Base-by-base conservation (phyloP, 2,113 vertebrate species). In the Sminthopsis crassicaudata region DNA sequence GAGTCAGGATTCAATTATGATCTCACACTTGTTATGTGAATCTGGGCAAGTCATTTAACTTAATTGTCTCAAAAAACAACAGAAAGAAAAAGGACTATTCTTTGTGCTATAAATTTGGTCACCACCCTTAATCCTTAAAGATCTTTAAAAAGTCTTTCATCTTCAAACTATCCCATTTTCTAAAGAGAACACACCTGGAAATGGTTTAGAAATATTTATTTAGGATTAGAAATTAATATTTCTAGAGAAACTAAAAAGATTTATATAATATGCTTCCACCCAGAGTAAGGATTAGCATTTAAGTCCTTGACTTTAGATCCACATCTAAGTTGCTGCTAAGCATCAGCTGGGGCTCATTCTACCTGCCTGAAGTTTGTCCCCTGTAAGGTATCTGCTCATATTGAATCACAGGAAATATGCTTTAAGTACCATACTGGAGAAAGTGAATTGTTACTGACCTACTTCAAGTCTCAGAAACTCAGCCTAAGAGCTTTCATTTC, bases 391-490 rank as follows among this genome's bases (percentile, higher is more conserved):
- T 22, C 16, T 84, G 36, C 36, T 19, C 60, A n/a, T n/a, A 7
- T 26, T 42, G 67, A 84, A 42, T 84, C 67, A 84, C 19, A 84
- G 67, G 36, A 84, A 84, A 84, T 84, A 42, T 84, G 36, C 67
- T 84, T 19, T 84, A 84, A 42, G n/a, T 84, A 42, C 67, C n/a
- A 84, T 42, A 16, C n/a, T 23, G 91, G 96, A 89, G 27, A 55
- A 90, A 67, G 3, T 84, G 89, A 92, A 91, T 92, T 95, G 42
- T 88, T 89, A 52, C 7, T 54, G 27, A 46, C 90, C 96, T 46
- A 92, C 76, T 94, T 95, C 36, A 91, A 94, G 94, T 89, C 46
- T 23, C 36, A 46, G 19, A 89, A 91, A 76, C 94, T 88, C 67
- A 94, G 67, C 67, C 67, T 22, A 84, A 42, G 67, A 22, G 67